Conservation (phyloP, 2,888 invertebrate species). For the Invenusta paracnida region DNA sequence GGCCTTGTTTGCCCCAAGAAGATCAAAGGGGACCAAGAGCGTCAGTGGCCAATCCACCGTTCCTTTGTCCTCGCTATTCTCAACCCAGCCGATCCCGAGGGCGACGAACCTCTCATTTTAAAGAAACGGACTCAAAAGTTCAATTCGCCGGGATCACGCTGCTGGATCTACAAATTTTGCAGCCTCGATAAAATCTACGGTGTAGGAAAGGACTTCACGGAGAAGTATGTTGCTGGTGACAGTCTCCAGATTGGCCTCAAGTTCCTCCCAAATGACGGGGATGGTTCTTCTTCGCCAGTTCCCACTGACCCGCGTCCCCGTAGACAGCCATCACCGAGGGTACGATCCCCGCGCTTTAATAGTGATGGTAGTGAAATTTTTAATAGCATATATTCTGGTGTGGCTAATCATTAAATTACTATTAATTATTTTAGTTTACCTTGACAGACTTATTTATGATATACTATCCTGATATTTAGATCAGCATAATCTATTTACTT, state of each 20-base stretch:
- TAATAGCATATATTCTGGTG: too few species aligned
- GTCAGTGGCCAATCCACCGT: background rate
- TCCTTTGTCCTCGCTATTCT: background rate
- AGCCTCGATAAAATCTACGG: background rate
- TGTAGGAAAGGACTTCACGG: background rate
- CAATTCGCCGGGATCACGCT: background rate
- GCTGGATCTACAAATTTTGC: background rate
- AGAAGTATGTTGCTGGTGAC: background rate
- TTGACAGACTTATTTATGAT: too few species aligned
- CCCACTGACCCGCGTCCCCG: too few species aligned
- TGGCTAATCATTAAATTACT: too few species aligned
- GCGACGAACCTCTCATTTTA: background rate
- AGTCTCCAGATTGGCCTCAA: background rate
- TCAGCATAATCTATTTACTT: too few species aligned
- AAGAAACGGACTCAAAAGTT: background rate
- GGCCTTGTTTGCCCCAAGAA: background rate
- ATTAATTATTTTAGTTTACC: too few species aligned
- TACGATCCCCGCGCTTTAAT: too few species aligned
- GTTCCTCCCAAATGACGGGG: background rate
- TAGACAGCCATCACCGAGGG: too few species aligned
- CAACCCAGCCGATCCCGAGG: background rate
- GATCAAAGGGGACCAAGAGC: background rate
- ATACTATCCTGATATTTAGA: too few species aligned
- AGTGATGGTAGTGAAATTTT: too few species aligned
- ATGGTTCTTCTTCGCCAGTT: too few species aligned